Conservation (phyloP, 2,113 vertebrate genomes). For the Halcyon senegalensis region DNA sequence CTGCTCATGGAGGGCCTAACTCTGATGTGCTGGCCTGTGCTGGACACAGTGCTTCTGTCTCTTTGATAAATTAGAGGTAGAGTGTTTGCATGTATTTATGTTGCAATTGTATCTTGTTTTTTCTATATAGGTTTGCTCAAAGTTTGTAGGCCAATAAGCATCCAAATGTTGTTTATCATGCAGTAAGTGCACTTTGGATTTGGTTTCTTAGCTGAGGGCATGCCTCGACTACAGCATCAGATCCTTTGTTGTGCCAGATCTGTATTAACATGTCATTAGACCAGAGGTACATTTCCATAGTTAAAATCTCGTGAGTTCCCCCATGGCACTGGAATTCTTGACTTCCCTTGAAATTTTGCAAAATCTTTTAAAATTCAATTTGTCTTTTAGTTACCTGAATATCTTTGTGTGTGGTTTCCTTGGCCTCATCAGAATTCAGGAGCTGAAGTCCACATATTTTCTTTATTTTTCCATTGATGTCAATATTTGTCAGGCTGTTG, state of each 20-base stretch:
- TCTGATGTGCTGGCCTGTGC: not conserved
- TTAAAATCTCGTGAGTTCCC: not conserved
- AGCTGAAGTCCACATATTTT: not conserved
- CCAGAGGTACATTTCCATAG: not conserved
- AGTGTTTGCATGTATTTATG: not conserved
- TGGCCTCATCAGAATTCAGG: not conserved
- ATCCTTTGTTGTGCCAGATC: not conserved
- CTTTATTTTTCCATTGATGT: not conserved
- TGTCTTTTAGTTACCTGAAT: not conserved
- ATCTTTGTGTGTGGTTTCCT: not conserved
- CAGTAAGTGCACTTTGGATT: not conserved
- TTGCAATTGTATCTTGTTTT: not conserved
- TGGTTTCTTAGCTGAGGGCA: not conserved
- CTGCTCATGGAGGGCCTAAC: not conserved
- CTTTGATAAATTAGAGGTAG: not conserved
- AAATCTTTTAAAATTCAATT: not conserved
- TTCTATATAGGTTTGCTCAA: not conserved
- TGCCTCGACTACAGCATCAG: not conserved
- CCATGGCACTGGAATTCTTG: not conserved
- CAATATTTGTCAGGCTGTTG: not conserved
- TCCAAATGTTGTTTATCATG: not conserved
- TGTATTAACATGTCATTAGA: not conserved
- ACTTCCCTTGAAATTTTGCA: not conserved
- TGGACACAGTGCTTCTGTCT: fast-evolving
- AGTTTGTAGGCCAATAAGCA: not conserved